Evolutionary conservation across 2,797 vertebrate genomes (phyloP).

Genomic region (Silurus lanzhouensis): DNA sequence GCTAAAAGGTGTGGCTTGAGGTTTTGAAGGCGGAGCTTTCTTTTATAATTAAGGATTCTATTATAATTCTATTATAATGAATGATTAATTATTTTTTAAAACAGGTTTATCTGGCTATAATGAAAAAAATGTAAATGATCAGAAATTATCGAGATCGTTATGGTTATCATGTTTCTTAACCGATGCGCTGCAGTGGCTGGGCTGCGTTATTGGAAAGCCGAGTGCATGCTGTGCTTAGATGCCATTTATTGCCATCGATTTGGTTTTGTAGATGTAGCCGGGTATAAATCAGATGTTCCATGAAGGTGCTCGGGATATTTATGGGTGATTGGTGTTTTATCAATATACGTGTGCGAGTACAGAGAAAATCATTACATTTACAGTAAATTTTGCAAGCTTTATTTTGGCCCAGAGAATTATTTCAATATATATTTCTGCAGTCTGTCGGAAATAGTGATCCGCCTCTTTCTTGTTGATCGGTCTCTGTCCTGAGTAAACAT

Average conservation of each 20-base stretch:
- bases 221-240: not conserved
- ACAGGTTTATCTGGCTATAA: too few species aligned
- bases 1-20: not conserved
- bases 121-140: too few species aligned
- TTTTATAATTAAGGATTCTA: not conserved
- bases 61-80: too few species aligned
- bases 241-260: not conserved
- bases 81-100: too few species aligned
- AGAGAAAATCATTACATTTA: not conserved
- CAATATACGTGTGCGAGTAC: not conserved
- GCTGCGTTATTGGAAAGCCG: not conserved
- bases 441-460: not conserved
- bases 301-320: not conserved
- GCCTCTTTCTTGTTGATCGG: not conserved
- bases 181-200: not conserved
- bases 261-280: not conserved
- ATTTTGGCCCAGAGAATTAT: too few species aligned
- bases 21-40: not conserved
- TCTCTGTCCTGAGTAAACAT: conserved; percentile 5
- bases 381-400: not conserved
- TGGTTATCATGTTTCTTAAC: not conserved
- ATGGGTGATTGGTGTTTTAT: not conserved
- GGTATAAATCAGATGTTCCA: not conserved
- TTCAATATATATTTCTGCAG: not conserved
- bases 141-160: not conserved